Evolutionary conservation across 2,888 invertebrate species (phyloP), one percentile per base, ranked within the genome.

Genomic region (Villa cingulata): DNA sequence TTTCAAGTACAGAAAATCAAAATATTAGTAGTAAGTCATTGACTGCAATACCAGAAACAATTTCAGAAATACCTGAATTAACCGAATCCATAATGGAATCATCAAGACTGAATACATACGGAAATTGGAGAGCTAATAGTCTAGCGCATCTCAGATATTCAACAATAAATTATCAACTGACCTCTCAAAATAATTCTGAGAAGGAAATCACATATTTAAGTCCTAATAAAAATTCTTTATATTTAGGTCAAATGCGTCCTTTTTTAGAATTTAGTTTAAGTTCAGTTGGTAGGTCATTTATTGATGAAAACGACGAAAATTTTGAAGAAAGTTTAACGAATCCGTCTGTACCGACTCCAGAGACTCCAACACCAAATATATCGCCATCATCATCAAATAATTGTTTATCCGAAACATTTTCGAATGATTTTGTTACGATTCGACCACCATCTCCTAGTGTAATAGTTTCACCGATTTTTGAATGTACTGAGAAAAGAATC

Each of bases 321-420:
- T 37, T 46, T 39, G 55, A 53, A 2, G 55, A 53, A 5, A 57
- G 55, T 41, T 55, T 58, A 10, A 54, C 56, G 3, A 54, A 56
- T 42, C 54, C 54, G 18, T 64, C 66, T 14, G 55, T 69, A 42
- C 68, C 68, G 57, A 81, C 81, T 5, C 81, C 81, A 10, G 81
- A 81, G 57, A 81, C 81, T 4, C 81, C 82, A 19, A 77, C 78
- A 41, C 78, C 81, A 16, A 81, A 81, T 61, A 72, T 81, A 16
- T 74, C 74, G 42, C 71, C 72, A 46, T 63, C 70, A 16, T 76
- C 65, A 32, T 57, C 55, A 43, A 58, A 51, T 51, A 74, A 20
- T 65, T 76, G 53, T 56, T 58, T 57, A 15, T 76, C 76, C 3
- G 78, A 78, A 62, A 74, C 76, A 10, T 78, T 78, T 57, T 78